Conservation (phyloP, 2,888 invertebrate species). For the Nomada lathburiana region DNA sequence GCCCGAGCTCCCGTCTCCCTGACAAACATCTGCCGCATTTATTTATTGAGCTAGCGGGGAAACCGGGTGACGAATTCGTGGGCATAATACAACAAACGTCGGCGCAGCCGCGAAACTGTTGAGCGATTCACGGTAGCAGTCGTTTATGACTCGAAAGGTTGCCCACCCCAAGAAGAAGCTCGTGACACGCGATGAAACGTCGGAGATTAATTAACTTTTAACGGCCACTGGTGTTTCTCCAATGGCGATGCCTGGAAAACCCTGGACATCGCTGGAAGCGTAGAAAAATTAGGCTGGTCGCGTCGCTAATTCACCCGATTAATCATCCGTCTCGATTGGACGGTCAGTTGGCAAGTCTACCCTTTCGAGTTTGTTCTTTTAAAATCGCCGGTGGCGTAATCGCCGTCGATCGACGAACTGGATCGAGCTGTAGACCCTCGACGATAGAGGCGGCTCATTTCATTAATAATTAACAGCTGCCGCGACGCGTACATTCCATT, state of each 20-base stretch:
- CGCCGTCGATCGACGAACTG: background rate
- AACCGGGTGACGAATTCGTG: background rate
- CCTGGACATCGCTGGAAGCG: background rate
- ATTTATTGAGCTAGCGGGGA: background rate
- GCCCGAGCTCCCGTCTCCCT: constrained; percentile 16
- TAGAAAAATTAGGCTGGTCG: constrained; percentile 1
- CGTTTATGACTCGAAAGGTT: background rate
- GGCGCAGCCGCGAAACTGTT: background rate
- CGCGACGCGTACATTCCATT: background rate
- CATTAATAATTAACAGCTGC: constrained; percentile 52
- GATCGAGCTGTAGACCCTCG: constrained; percentile 1
- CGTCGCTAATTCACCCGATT: background rate
- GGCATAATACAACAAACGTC: constrained; percentile 16
- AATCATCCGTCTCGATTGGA: constrained; percentile 2
- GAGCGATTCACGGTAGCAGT: background rate
- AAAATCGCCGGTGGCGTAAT: background rate
- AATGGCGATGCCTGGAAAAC: background rate
- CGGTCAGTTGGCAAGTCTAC: background rate
- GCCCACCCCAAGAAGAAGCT: background rate
- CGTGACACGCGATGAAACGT: background rate
- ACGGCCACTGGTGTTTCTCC: background rate
- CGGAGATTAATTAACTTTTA: background rate
- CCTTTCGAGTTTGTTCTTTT: background rate
- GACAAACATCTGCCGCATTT: constrained; percentile 6
- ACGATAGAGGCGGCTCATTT: constrained; percentile 35